Percentiles rank a stretch among this genome's conserved stretches.
Evolutionary conservation across 2,797 vertebrate genomes (phyloP).

Genomic region (Typhlichthys eigenmanni): DNA sequence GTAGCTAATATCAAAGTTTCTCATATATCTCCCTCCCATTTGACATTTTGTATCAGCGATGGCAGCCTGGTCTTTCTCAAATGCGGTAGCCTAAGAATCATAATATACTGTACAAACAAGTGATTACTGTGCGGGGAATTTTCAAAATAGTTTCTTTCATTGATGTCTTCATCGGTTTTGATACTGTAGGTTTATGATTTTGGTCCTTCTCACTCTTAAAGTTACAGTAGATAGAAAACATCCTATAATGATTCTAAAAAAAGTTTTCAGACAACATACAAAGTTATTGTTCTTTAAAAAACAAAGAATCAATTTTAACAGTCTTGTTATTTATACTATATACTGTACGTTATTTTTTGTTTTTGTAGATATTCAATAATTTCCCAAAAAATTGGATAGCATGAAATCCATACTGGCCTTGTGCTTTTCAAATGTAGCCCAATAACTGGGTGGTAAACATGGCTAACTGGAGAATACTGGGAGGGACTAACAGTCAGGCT

Average conservation of each 20-base stretch:
- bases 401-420: conserved; percentile 69
- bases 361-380: conserved; percentile 69
- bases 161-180: conserved; percentile 41
- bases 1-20: conserved; percentile 21
- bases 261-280: conserved; percentile 75
- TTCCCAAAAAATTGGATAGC: conserved; percentile 59
- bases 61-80: conserved; percentile 15
- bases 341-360: conserved; percentile 65
- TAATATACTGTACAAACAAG: too few relatives aligned
- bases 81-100: too few relatives aligned
- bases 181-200: conserved; percentile 64
- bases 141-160: too few relatives aligned
- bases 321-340: conserved; percentile 73
- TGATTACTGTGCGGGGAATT: too few relatives aligned
- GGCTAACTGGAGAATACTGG: conserved; percentile 56
- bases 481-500: conserved; percentile 64
- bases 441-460: conserved; percentile 66
- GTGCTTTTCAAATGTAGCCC: conserved; percentile 76
- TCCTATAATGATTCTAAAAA: conserved; percentile 76
- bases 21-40: neutral
- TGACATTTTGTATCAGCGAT: neutral
- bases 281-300: conserved; percentile 81
- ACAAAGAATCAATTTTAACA: conserved; percentile 81
- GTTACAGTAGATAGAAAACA: conserved; percentile 70
- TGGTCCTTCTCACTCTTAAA: conserved; percentile 76